Evolutionary conservation across 2,888 invertebrate genomes (phyloP).

Genomic region (Drosophila leonis): DNA sequence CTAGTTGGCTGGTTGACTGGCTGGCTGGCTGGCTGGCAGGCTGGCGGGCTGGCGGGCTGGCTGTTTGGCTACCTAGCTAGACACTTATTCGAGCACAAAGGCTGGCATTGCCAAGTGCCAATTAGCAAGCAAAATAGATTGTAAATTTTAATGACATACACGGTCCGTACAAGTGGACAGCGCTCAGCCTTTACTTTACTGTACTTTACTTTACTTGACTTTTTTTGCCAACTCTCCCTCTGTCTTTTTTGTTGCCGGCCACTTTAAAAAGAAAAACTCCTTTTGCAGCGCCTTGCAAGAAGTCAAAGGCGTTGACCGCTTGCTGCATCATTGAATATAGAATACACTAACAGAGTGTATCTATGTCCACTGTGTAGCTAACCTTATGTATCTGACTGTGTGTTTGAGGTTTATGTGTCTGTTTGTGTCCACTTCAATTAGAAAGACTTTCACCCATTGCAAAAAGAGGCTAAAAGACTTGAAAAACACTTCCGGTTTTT

Average conservation of each 20-base stretch:
- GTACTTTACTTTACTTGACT: conserved; percentile 18
- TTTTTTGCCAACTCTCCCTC: conserved; percentile 7
- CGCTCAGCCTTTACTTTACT: conserved; percentile 30
- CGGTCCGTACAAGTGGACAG: conserved; percentile 42
- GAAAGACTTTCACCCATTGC: conserved; percentile 82
- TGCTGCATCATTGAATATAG: conserved; percentile 78
- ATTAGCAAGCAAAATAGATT: conserved; percentile 80
- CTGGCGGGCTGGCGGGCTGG: background rate
- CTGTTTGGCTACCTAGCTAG: conserved; percentile 14
- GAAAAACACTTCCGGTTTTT: conserved; percentile 75
- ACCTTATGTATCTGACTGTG: conserved; percentile 32
- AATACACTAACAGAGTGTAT: conserved; percentile 50
- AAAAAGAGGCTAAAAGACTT: conserved; percentile 59
- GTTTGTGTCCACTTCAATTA: conserved; percentile 82
- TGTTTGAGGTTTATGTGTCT: conserved; percentile 44
- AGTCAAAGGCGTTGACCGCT: conserved; percentile 80
- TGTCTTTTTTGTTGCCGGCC: conserved; percentile 9
- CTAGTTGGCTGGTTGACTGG: background rate
- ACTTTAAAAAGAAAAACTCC: conserved; percentile 48
- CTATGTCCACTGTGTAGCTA: conserved; percentile 33
- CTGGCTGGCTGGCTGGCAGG: background rate
- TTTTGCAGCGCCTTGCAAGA: conserved; percentile 46
- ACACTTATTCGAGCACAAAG: conserved; percentile 34
- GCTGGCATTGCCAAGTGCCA: conserved; percentile 73
- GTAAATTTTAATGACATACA: conserved; percentile 80